These are phyloP conservation scores for Bovichtus diacanthus DNA, from an alignment of 2,797 vertebrate species.

Conservation along the genomic window DNA sequence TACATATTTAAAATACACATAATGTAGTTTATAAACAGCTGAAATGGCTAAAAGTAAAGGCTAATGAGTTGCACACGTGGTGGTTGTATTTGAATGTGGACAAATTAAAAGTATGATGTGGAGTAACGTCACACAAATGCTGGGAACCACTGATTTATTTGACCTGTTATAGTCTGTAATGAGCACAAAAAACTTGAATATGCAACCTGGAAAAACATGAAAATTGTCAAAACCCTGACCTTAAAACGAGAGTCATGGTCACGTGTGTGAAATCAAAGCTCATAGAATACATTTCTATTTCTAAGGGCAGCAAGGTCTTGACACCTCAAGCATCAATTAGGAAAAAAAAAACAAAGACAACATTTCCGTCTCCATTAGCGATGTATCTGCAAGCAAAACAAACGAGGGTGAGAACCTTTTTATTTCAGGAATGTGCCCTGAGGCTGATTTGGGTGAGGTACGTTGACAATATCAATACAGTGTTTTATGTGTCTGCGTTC, in stretches of 20 bases:
- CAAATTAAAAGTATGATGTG: neutral
- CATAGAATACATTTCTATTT: too few relatives aligned
- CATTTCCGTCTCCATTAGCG: constrained; percentile 18
- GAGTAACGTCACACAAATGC: too few relatives aligned
- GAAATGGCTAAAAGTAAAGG: too few relatives aligned
- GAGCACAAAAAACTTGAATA: neutral
- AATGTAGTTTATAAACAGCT: too few relatives aligned
- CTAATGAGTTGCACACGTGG: too few relatives aligned
- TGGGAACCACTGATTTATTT: neutral
- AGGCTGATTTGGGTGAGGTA: neutral
- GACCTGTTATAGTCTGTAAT: neutral
- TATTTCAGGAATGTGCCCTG: constrained; percentile 10
- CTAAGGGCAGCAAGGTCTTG: neutral
- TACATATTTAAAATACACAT: too few relatives aligned
- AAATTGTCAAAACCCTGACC: neutral
- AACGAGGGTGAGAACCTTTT: neutral
- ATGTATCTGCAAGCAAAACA: neutral
- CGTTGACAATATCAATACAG: neutral
- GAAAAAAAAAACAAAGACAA: constrained; percentile 10
- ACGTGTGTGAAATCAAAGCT: neutral
- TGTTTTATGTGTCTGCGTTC: neutral
- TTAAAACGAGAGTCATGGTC: neutral
- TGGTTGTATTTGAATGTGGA: too few relatives aligned
- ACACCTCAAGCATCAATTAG: constrained; percentile 5
- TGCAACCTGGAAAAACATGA: neutral